Percentiles rank a stretch among this genome's conserved stretches.
phyloP scores from a whole-genome alignment of 2,888 invertebrate species.

The Andrena bicolor region DNA sequence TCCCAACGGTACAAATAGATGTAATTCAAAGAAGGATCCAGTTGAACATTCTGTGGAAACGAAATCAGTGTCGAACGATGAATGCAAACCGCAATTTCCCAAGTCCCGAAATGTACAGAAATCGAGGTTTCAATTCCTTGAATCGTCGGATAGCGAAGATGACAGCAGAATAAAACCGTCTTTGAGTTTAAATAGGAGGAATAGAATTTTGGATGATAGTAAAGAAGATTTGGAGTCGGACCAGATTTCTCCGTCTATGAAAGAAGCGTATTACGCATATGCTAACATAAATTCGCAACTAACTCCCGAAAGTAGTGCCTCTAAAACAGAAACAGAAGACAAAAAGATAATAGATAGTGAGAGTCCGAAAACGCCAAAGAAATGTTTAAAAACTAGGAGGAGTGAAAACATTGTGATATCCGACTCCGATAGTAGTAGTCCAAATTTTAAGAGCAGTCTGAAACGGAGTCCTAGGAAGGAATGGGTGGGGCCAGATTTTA shows the following conservation, averaged over 20 bases:
- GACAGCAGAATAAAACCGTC: not conserved
- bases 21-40: conserved; percentile 1
- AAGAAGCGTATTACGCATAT: not conserved
- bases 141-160: conserved; percentile 69
- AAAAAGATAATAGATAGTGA: conserved; percentile 5
- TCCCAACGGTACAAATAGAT: not conserved
- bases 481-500: conserved; percentile 79
- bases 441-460: conserved; percentile 48
- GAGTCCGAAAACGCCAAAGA: conserved; percentile 19
- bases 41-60: conserved; percentile 24
- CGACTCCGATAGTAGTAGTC: conserved; percentile 71
- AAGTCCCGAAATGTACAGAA: not conserved
- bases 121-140: conserved; percentile 38
- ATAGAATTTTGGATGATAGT: conserved; percentile 12
- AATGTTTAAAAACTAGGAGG: conserved; percentile 2
- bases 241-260: not conserved
- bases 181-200: conserved; percentile 38
- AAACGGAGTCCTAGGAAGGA: conserved; percentile 45
- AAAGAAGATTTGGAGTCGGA: conserved; percentile 7
- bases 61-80: conserved; percentile 4
- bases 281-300: not conserved
- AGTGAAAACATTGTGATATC: conserved; percentile 50
- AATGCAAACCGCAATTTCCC: not conserved
- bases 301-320: conserved; percentile 9
- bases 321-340: conserved; percentile 1